Evolutionary conservation across 2,113 vertebrate genomes (phyloP).

Genomic region (Malurus elegans): DNA sequence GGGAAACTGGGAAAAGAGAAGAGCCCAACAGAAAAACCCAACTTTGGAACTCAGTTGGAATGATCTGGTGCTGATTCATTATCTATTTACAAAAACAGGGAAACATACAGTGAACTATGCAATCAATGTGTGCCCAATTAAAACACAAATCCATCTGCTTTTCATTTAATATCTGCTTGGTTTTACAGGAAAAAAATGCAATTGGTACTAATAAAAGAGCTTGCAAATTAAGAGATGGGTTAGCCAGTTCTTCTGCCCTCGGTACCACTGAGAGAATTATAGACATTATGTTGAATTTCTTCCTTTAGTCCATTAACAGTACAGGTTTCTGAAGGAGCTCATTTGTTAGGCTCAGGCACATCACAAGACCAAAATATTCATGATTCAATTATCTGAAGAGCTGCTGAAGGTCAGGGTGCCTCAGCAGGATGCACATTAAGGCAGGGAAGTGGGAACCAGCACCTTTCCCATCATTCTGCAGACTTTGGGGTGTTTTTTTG

Average conservation of each 20-base stretch:
- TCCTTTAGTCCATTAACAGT: not conserved
- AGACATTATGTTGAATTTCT: not conserved
- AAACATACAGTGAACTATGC: not conserved
- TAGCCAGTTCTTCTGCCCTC: not conserved
- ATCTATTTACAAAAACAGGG: constrained; percentile 21
- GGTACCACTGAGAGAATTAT: not conserved
- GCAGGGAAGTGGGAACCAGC: not conserved
- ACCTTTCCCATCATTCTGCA: not conserved
- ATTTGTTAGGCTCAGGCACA: not conserved
- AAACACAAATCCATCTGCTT: not conserved
- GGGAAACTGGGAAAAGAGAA: not conserved
- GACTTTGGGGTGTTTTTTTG: not conserved
- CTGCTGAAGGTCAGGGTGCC: not conserved
- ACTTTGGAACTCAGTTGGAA: not conserved
- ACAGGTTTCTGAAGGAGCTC: not conserved
- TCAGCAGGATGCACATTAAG: not conserved
- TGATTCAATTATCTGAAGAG: not conserved
- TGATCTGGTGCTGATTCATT: not conserved
- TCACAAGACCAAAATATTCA: not conserved
- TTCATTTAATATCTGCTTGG: not conserved
- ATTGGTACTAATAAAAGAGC: not conserved
- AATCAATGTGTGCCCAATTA: not conserved
- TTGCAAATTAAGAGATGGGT: not conserved
- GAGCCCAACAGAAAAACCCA: not conserved
- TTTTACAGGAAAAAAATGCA: not conserved